Evolutionary conservation across 2,888 invertebrate species (phyloP).

Genomic region (Luperina nickerlii): DNA sequence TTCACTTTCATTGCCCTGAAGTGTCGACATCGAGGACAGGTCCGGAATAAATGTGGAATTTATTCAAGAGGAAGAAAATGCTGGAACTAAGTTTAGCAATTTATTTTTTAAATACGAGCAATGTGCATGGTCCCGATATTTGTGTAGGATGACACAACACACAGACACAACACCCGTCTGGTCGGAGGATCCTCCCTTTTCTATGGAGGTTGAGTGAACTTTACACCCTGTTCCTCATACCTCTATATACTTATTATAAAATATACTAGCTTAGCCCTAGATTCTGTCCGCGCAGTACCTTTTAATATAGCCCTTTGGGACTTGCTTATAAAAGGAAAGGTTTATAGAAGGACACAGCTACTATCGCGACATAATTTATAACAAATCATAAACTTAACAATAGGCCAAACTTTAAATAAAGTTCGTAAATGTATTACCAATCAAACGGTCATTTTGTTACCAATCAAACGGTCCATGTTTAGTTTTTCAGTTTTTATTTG

Average conservation of each 20-base stretch:
- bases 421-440: background rate
- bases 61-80: constrained; percentile 73
- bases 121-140: constrained; percentile 30
- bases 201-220: too few species aligned
- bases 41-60: constrained; percentile 67
- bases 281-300: background rate
- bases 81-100: constrained; percentile 68
- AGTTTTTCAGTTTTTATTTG: constrained; percentile 65
- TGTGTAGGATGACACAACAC: too few species aligned
- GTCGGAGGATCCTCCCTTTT: too few species aligned
- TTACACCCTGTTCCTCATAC: too few species aligned
- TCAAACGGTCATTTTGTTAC: constrained; percentile 40
- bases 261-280: too few species aligned
- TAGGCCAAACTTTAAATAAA: background rate
- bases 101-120: constrained; percentile 66
- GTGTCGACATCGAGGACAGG: constrained; percentile 16
- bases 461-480: constrained; percentile 49
- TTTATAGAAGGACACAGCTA: background rate
- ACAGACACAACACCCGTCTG: too few species aligned
- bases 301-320: background rate
- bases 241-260: too few species aligned
- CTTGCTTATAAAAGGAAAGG: too few species aligned
- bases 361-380: too few species aligned
- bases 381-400: background rate
- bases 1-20: constrained; percentile 56